Conservation (phyloP, 2,113 vertebrate genomes). For the Haemorhous mexicanus region DNA sequence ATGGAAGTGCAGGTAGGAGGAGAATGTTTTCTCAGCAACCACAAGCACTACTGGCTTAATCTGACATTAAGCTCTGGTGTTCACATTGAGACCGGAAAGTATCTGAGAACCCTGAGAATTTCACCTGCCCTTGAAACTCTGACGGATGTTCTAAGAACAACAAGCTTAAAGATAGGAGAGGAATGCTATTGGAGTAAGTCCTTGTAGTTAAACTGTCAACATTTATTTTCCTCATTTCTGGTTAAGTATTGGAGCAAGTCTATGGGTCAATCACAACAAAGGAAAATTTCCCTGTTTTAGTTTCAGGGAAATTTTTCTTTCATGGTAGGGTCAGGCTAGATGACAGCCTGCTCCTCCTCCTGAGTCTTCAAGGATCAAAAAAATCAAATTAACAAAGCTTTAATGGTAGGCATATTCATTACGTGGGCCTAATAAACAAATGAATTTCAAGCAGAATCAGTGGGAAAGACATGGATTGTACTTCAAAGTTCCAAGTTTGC, state of each 20-base stretch:
- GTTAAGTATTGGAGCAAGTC: background rate
- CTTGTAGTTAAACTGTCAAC: background rate
- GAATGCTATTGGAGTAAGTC: background rate
- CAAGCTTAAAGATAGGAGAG: background rate
- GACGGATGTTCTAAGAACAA: background rate
- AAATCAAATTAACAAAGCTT: background rate
- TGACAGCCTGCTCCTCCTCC: background rate
- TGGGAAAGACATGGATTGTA: background rate
- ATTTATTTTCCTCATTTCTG: background rate
- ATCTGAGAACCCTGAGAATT: background rate
- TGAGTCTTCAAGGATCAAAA: background rate
- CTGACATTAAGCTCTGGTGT: background rate
- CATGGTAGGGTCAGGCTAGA: background rate
- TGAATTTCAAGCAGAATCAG: background rate
- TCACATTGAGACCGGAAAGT: background rate
- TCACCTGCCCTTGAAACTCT: background rate
- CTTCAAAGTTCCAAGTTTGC: background rate
- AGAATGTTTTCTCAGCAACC: background rate
- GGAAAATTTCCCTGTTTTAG: background rate
- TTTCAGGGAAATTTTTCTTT: background rate
- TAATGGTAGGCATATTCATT: background rate
- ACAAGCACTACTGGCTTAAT: background rate
- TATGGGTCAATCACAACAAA: background rate
- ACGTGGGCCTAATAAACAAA: background rate
- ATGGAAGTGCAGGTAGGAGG: background rate